These are phyloP conservation scores for Hirundo rustica DNA, from an alignment of 2,797 vertebrate species.

Conservation along the genomic window DNA sequence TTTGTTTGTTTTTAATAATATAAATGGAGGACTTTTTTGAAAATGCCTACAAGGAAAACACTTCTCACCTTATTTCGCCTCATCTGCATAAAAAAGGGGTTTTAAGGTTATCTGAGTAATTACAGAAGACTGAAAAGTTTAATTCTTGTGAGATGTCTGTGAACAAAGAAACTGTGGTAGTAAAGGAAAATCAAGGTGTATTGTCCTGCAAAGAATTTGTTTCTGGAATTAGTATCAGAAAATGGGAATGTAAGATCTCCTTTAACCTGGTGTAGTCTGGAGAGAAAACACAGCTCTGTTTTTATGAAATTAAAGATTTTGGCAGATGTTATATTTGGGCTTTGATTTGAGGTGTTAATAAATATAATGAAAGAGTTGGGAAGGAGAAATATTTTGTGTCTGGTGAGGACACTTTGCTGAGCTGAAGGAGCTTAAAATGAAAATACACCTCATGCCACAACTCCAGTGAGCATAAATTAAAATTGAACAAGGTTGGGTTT, in stretches of 20 bases:
- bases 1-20: too few relatives aligned
- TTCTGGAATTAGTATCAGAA: neutral
- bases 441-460: accelerated
- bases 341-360: neutral
- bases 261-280: neutral
- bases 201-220: neutral
- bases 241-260: neutral
- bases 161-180: neutral
- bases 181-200: neutral
- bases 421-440: neutral
- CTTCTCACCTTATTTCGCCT: neutral
- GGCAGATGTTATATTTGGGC: neutral
- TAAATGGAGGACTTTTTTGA: neutral
- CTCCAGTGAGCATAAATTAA: neutral
- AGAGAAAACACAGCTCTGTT: neutral
- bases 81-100: neutral
- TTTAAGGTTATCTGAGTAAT: neutral
- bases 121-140: neutral
- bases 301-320: neutral
- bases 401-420: neutral
- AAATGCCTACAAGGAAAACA: accelerated
- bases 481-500: accelerated
- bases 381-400: accelerated
- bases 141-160: neutral
- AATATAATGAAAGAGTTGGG: neutral